These are phyloP conservation scores for Aspidiotus rigidus DNA, from an alignment of 2,888 invertebrate species.

Conservation along the genomic window DNA sequence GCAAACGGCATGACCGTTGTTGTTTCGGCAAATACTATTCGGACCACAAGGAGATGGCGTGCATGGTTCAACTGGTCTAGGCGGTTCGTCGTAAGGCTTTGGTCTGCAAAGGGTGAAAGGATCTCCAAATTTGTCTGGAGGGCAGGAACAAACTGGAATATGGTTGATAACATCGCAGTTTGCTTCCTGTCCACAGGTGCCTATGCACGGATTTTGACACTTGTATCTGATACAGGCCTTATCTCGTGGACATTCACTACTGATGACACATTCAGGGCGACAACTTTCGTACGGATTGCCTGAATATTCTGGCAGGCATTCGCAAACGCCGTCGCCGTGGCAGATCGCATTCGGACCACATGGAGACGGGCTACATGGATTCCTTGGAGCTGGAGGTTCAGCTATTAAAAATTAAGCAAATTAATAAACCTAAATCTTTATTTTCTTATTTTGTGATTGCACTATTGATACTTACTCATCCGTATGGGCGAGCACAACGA, in stretches of 20 bases:
- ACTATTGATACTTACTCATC: slow-evolving; percentile 36
- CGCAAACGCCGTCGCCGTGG: slow-evolving; percentile 41
- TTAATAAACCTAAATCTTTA: neutral
- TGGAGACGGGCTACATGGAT: slow-evolving; percentile 42
- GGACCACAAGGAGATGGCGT: slow-evolving; percentile 45
- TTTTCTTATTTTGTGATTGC: too few relatives aligned
- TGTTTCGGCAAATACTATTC: slow-evolving; percentile 44
- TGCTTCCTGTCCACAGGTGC: slow-evolving; percentile 43
- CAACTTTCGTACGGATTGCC: slow-evolving; percentile 45
- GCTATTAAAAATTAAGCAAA: slow-evolving; percentile 39
- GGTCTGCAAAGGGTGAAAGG: slow-evolving; percentile 44
- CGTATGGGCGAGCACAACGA: slow-evolving; percentile 53
- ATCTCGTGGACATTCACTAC: slow-evolving; percentile 43
- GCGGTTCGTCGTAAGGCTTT: slow-evolving; percentile 40
- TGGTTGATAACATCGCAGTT: slow-evolving; percentile 45
- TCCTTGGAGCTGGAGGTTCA: slow-evolving; percentile 39
- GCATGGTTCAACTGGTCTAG: slow-evolving; percentile 41
- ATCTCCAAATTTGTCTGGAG: slow-evolving; percentile 44
- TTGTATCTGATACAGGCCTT: slow-evolving; percentile 44
- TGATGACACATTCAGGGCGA: slow-evolving; percentile 45
- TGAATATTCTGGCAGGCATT: slow-evolving; percentile 43
- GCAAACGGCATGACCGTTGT: slow-evolving; percentile 45
- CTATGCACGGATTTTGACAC: slow-evolving; percentile 44
- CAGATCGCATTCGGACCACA: slow-evolving; percentile 53
- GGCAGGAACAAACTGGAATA: slow-evolving; percentile 45